Conservation (phyloP, 1,140 invertebrate species). For the Rhagoletis pomonella region DNA sequence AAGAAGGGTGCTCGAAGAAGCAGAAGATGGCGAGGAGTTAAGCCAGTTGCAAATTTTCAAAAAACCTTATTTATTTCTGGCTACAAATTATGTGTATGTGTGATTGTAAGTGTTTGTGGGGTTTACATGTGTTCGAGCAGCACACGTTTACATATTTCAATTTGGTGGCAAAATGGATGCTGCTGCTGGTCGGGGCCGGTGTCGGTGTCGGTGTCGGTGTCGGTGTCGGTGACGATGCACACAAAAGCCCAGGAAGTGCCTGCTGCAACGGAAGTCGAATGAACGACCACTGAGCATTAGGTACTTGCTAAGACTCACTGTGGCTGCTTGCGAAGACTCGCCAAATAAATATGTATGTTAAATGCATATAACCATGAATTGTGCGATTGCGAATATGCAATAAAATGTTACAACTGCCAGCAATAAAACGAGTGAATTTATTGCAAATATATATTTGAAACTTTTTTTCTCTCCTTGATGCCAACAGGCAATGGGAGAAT, state of each 20-base stretch:
- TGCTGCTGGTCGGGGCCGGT: not conserved
- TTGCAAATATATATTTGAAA: constrained; percentile 30
- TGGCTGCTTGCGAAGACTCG: not conserved
- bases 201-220: no score
- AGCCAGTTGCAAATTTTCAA: constrained; percentile 23
- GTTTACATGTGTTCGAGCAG: constrained; percentile 38
- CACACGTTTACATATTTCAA: not conserved
- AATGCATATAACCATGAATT: constrained; percentile 33
- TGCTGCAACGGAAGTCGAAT: constrained; percentile 7
- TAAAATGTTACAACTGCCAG: constrained; percentile 48
- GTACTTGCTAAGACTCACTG: not conserved
- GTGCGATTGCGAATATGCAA: constrained; percentile 42
- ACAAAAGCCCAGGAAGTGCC: not conserved
- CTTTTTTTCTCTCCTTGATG: not conserved
- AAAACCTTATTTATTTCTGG: not conserved
- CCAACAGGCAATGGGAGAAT: not conserved
- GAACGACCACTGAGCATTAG: not conserved
- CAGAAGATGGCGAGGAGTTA: not conserved
- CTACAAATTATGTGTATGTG: not conserved
- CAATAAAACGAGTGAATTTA: constrained; percentile 43
- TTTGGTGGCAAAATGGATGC: not conserved
- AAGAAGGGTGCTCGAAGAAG: not conserved
- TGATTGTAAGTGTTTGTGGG: constrained; percentile 2
- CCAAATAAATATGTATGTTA: not conserved
- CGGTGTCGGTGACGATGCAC: not conserved